phyloP scores from a whole-genome alignment of 30 jellyfish, hydroid and myxozoan genomes.

The Aurelia sp. region DNA sequence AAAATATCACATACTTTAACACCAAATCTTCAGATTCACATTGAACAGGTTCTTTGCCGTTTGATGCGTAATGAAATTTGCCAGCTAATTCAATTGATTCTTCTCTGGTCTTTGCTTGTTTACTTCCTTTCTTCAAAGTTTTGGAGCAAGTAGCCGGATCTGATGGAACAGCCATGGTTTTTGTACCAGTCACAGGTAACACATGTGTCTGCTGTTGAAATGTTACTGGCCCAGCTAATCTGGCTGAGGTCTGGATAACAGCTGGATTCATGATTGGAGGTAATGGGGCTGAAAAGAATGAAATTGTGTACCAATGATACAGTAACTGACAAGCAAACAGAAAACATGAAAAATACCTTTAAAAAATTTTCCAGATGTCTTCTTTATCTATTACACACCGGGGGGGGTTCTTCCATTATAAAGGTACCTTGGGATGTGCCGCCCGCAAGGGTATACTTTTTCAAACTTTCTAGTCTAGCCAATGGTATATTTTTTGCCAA shows the following conservation, averaged over 20 bases:
- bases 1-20: slow-evolving; percentile 10
- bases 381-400: too few species aligned
- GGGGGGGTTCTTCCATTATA: too few species aligned
- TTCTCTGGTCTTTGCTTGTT: slow-evolving; percentile 14
- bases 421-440: too few species aligned
- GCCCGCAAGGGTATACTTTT: too few species aligned
- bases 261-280: neutral
- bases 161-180: neutral
- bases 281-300: neutral
- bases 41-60: slow-evolving; percentile 43
- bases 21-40: slow-evolving; percentile 28
- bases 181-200: neutral
- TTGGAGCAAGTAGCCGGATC: neutral
- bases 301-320: too few species aligned
- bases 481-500: too few species aligned
- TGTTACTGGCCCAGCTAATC: neutral
- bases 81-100: slow-evolving; percentile 59
- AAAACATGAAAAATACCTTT: too few species aligned
- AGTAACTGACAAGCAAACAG: too few species aligned
- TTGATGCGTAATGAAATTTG: slow-evolving; percentile 55
- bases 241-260: neutral
- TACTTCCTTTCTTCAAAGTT: neutral
- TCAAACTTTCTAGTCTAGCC: too few species aligned
- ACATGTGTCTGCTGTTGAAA: neutral
- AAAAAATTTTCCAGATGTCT: too few species aligned